Conservation (phyloP, 2,113 vertebrate genomes). For the Verasper variegatus region DNA sequence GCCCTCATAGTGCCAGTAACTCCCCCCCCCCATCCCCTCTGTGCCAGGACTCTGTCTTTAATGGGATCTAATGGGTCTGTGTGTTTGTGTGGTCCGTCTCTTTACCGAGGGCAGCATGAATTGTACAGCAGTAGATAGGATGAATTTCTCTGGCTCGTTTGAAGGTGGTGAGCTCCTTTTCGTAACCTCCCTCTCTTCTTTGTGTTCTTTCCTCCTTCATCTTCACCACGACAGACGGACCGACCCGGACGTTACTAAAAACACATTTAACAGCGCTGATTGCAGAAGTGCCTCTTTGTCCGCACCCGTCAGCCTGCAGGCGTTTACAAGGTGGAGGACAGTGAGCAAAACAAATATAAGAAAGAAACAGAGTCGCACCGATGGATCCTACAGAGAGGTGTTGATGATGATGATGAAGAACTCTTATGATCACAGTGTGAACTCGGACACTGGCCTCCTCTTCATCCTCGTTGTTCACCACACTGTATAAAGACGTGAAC, state of each 20-base stretch:
- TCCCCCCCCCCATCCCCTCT: neutral
- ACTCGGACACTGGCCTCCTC: neutral
- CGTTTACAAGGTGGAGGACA: slow-evolving; percentile 42
- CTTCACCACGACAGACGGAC: slow-evolving; percentile 1
- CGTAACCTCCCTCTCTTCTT: neutral
- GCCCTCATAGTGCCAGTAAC: slow-evolving; percentile 39
- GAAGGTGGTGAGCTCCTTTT: neutral
- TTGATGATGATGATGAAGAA: too few species aligned
- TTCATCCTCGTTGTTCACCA: slow-evolving; percentile 31
- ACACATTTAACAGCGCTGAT: slow-evolving; percentile 40
- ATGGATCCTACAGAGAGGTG: neutral
- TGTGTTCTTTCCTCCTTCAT: neutral
- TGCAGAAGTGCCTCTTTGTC: slow-evolving; percentile 73
- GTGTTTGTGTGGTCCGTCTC: neutral
- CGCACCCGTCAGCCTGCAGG: slow-evolving; percentile 19
- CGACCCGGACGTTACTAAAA: slow-evolving; percentile 34
- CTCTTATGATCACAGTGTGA: too few species aligned
- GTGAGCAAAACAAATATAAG: neutral
- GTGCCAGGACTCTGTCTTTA: slow-evolving; percentile 22
- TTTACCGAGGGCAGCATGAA: neutral
- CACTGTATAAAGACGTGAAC: slow-evolving; percentile 33
- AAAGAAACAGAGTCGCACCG: neutral
- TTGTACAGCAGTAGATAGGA: slow-evolving; percentile 9
- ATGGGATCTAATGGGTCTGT: neutral
- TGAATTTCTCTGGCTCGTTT: neutral